Evolutionary conservation across 2,113 vertebrate genomes (phyloP).

Genomic region (Orthonyx spaldingii): DNA sequence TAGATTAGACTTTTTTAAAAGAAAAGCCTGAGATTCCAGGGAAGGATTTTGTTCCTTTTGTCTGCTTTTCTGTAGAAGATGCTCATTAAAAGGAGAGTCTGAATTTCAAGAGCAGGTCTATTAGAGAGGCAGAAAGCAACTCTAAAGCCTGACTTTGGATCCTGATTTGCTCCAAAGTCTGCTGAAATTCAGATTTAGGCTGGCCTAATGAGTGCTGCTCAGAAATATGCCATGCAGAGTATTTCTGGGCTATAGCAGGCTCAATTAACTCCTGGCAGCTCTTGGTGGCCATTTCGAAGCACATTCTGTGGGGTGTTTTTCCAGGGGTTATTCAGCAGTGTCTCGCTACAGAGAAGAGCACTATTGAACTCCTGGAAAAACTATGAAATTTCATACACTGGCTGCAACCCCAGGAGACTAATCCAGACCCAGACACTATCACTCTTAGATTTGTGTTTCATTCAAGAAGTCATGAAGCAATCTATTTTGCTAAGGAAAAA

Average conservation of each 20-base stretch:
- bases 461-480: conserved; percentile 55
- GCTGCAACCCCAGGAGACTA: conserved; percentile 30
- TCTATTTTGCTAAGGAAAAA: conserved; percentile 4
- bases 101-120: neutral
- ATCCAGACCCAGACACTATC: conserved; percentile 31
- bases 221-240: neutral
- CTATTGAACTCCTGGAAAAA: conserved; percentile 32
- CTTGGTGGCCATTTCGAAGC: neutral
- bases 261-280: neutral
- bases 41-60: neutral
- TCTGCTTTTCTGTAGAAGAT: neutral
- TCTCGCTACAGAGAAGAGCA: neutral
- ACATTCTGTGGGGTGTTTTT: neutral
- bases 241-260: neutral
- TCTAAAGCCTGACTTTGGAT: neutral
- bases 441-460: conserved; percentile 49
- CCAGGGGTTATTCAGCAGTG: conserved; percentile 3
- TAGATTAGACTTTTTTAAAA: neutral
- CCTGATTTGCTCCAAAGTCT: neutral
- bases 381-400: conserved; percentile 54
- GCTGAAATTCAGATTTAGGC: neutral
- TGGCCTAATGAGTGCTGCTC: neutral
- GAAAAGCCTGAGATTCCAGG: neutral
- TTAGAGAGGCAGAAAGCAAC: neutral
- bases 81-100: neutral